Base-by-base conservation (phyloP, 2,888 invertebrate species). In the Labia minor region DNA sequence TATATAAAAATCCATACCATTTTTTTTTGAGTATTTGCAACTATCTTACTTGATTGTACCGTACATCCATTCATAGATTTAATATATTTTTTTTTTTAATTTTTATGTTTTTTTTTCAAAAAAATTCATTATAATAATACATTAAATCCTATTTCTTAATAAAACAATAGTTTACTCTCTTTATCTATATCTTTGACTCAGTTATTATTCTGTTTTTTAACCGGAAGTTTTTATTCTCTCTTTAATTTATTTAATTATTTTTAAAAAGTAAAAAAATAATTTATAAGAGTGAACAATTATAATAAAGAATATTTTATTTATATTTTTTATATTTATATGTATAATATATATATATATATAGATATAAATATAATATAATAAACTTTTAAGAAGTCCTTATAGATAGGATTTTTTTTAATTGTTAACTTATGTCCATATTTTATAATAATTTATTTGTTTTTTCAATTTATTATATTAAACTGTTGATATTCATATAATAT, bases 221-320 rank as follows among this genome's bases (percentile, higher is more conserved):
- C 16, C 49, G 14, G 49, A 49, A 49, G 49, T 11, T n/a, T 11
- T 49, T 49, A 3, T 49, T 49, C n/a, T n/a, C n/a, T n/a, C n/a
- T n/a, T n/a, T n/a, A n/a, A n/a, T n/a, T n/a, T n/a, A n/a, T n/a
- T 33, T 33, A 11, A 8, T 49, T 49, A n/a, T 49, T 16, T 49
- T 49, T 16, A n/a, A 49, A 49, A 49, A 49, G 49, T 49, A 49
- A 49, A 49, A 49, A 49, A 49, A 49, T 49, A 49, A 49, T 49
- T 49, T 49, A 49, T 49, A 49, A 49, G 49, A 49, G 16, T 49
- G 49, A 49, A 49, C 49, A 49, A 49, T 49, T 49, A 49, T 49
- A 49, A 49, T 26, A 8, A 26, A 26, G 4, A 26, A 26, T 26
- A 26, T 26, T 26, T 26, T 8, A 26, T 26, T 26, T 26, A n/a